Base-by-base conservation (phyloP, 2,888 invertebrate genomes). In the Disparrhopalites patrizii region DNA sequence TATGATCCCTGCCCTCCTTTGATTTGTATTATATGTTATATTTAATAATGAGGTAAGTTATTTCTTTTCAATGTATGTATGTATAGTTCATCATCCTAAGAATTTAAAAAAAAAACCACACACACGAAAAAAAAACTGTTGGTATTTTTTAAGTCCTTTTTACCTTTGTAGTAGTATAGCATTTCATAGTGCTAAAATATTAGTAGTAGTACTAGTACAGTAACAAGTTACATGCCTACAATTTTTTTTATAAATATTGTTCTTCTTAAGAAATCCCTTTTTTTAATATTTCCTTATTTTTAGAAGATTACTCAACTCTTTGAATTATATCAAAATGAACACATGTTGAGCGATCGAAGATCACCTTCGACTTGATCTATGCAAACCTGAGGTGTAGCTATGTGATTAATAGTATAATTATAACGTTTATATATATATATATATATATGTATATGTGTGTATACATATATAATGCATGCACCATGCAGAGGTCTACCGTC, bases 261-360 rank as follows among this genome's bases (percentile, higher is more conserved):
- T 56, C 47, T 55, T 51, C n/a, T n/a, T 50, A 56, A 60, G 67
- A 65, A 52, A 58, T 61, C 33, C 61, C 47, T 61, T 50, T 38
- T 55, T 58, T 27, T 58, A n/a, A n/a, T n/a, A n/a, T n/a, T n/a
- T n/a, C n/a, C n/a, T n/a, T n/a, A n/a, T n/a, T n/a, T n/a, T n/a
- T n/a, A n/a, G n/a, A n/a, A 61, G 61, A 61, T 61, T 62, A 58
- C 62, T 58, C 62, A 64, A 68, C 58, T 68, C 57, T 52, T 62
- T 52, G 54, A 54, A 61, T 64, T 62, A 61, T 73, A 69, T 70
- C 67, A 73, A 72, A 73, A 72, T 75, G 75, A 75, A 75, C 75
- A 75, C 75, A 73, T 72, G 68, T 73, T 75, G 75, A 75, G 75
- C 75, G 69, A 71, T 69, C 73, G 70, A 72, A 71, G 72, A 67